Percentiles rank a stretch among this genome's conserved stretches.
Evolutionary conservation across 2,888 invertebrate genomes (phyloP).

Genomic region (Dryococelus australis): DNA sequence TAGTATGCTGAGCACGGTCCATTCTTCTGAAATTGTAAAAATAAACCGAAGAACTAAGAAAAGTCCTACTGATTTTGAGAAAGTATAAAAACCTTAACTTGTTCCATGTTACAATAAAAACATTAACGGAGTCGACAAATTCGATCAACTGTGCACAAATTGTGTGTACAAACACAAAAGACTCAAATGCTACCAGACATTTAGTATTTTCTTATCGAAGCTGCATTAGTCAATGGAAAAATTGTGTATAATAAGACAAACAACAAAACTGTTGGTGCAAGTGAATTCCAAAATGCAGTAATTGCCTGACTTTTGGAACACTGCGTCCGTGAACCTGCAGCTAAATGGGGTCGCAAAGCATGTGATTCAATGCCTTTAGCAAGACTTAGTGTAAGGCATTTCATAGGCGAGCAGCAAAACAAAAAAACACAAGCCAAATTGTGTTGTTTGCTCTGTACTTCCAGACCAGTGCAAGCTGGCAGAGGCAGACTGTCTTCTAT

Average conservation of each 20-base stretch:
- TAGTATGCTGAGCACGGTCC: background rate
- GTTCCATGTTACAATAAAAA: background rate
- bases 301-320: too few relatives aligned
- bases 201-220: background rate
- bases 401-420: background rate
- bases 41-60: background rate
- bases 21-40: background rate
- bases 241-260: background rate
- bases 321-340: too few relatives aligned
- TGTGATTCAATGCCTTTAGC: too few relatives aligned
- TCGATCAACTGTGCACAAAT: too few relatives aligned
- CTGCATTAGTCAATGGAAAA: background rate
- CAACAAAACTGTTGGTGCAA: too few relatives aligned
- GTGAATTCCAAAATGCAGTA: too few relatives aligned
- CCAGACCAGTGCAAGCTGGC: background rate
- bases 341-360: too few relatives aligned
- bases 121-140: background rate
- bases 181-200: background rate
- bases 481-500: background rate
- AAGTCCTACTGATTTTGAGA: background rate
- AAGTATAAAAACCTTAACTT: background rate
- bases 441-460: too few relatives aligned
- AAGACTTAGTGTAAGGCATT: background rate
- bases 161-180: conserved; percentile 1
- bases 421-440: background rate